phyloP scores from a whole-genome alignment of 2,888 invertebrate genomes.

The Acanthoscelides obtectus region DNA sequence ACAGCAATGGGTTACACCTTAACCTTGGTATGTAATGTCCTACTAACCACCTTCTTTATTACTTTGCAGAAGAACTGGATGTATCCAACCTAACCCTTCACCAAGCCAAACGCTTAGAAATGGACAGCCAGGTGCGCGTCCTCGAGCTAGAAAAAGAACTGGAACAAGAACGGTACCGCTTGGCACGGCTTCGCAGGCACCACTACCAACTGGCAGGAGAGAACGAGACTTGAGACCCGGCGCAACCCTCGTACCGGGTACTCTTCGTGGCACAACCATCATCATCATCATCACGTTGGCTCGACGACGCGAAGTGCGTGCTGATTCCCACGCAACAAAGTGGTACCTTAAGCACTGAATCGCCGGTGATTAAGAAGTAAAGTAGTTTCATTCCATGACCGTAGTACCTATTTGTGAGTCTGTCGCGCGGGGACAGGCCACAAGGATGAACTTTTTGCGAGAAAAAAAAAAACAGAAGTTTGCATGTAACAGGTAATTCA shows the following conservation, averaged over 20 bases:
- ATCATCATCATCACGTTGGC: neutral
- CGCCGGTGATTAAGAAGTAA: neutral
- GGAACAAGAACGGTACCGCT: conserved; percentile 78
- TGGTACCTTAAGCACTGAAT: no score
- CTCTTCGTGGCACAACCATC: neutral
- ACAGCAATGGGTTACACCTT: no score
- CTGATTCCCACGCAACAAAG: neutral
- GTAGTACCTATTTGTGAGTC: neutral
- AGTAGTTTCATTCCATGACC: neutral
- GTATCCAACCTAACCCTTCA: conserved; percentile 85
- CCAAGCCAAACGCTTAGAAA: conserved; percentile 92
- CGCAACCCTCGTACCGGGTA: neutral
- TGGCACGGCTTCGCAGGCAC: conserved; percentile 82
- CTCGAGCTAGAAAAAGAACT: conserved; percentile 88
- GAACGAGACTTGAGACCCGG: conserved; percentile 39
- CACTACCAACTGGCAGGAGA: conserved; percentile 85
- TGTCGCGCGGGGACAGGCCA: no score
- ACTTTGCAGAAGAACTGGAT: conserved; percentile 81
- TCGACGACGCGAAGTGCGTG: neutral
- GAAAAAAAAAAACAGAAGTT: no score
- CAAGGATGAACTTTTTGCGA: no score
- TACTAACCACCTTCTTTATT: no score
- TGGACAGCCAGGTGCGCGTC: conserved; percentile 95
- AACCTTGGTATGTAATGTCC: no score
- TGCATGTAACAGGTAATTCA: no score